phyloP scores from a whole-genome alignment of 1,140 invertebrate species.

The Drosophila nigrodunni region DNA sequence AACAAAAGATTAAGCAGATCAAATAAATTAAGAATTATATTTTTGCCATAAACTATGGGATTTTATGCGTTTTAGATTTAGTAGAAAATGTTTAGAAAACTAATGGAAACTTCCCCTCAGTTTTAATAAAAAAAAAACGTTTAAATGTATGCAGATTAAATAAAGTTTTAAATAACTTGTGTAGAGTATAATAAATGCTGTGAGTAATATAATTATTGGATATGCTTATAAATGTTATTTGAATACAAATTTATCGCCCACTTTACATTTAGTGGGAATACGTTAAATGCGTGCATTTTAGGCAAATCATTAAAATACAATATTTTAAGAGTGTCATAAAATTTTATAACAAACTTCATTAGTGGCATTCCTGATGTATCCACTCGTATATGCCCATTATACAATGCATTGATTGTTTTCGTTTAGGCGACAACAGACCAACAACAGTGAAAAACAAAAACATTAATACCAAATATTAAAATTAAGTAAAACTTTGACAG shows the following conservation, averaged over 20 bases:
- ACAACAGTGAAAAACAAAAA: slow-evolving; percentile 21
- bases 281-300: slow-evolving; percentile 37
- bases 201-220: slow-evolving; percentile 26
- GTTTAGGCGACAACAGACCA: slow-evolving; percentile 46
- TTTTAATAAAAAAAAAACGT: neutral
- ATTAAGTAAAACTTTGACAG: slow-evolving; percentile 19
- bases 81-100: too few relatives aligned
- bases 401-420: slow-evolving; percentile 30
- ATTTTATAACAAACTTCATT: slow-evolving; percentile 82
- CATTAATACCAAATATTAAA: slow-evolving; percentile 23
- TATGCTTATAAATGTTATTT: slow-evolving; percentile 57
- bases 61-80: neutral
- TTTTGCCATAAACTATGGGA: neutral
- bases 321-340: slow-evolving; percentile 78
- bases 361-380: slow-evolving; percentile 55
- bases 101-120: neutral
- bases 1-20: neutral
- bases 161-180: neutral
- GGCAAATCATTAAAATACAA: slow-evolving; percentile 74
- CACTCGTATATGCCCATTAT: slow-evolving; percentile 13
- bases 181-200: slow-evolving; percentile 16
- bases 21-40: neutral
- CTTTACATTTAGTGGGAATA: slow-evolving; percentile 61
- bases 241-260: slow-evolving; percentile 61
- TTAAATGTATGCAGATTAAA: neutral